These are phyloP conservation scores for Aelia acuminata DNA, from an alignment of 2,888 invertebrate species.

Conservation along the genomic window DNA sequence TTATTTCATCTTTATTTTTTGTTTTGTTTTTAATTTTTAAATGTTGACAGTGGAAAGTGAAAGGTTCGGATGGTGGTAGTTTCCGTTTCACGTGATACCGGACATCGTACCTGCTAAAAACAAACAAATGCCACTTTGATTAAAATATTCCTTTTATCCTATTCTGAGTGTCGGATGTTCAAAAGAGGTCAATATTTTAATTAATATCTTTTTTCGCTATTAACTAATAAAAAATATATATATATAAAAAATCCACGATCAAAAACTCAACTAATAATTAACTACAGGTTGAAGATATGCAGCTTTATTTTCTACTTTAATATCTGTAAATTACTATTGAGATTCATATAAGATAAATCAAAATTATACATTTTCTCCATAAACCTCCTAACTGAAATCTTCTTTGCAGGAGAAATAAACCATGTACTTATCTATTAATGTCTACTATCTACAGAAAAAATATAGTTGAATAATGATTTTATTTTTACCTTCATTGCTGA, in stretches of 20 bases:
- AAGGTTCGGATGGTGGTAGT: not conserved
- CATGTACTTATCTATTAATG: not conserved
- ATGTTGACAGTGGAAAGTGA: not conserved
- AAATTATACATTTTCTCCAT: slow-evolving; percentile 7
- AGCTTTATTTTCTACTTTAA: not conserved
- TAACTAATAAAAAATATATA: not conserved
- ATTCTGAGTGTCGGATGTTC: not conserved
- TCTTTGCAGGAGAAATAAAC: slow-evolving; percentile 27
- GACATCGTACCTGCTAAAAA: not conserved
- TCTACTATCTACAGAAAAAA: not conserved
- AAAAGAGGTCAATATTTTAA: not conserved
- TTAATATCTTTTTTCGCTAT: not conserved
- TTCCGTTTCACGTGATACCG: slow-evolving; percentile 28
- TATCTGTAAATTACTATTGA: not conserved
- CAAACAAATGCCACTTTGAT: not conserved
- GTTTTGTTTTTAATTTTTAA: not conserved
- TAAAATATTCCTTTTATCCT: not conserved
- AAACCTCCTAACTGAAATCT: slow-evolving; percentile 21
- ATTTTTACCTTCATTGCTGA: slow-evolving; percentile 28
- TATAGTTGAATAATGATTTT: not conserved
- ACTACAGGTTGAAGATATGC: slow-evolving; percentile 27
- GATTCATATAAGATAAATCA: not conserved
- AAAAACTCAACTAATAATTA: too few species aligned
- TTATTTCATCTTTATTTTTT: not conserved
- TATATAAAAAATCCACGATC: too few species aligned